phyloP scores from a whole-genome alignment of 1,140 invertebrate genomes.

The Campoletis sonorensis region DNA sequence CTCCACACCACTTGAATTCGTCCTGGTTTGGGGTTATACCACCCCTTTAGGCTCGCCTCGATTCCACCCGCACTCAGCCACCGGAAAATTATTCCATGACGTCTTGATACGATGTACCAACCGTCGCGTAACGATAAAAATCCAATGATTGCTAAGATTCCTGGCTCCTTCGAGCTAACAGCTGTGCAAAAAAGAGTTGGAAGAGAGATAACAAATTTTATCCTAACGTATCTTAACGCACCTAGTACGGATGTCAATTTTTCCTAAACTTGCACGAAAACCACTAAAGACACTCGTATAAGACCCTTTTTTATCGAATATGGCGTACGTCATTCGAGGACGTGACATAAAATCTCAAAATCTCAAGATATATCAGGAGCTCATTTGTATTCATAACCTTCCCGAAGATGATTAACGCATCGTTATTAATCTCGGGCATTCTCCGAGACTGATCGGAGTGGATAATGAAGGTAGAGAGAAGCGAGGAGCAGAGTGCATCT shows the following conservation, averaged over 20 bases:
- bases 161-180: too few relatives aligned
- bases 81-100: slow-evolving; percentile 33
- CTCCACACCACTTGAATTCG: slow-evolving; percentile 40
- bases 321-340: too few relatives aligned
- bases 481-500: slow-evolving; percentile 14
- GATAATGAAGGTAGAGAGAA: not conserved
- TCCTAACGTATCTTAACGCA: not conserved
- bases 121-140: not conserved
- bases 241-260: not conserved
- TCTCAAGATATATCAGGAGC: not conserved
- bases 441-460: not conserved
- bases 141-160: not conserved
- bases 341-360: too few relatives aligned
- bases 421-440: not conserved
- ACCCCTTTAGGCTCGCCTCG: not conserved
- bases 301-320: too few relatives aligned
- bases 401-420: not conserved
- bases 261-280: too few relatives aligned
- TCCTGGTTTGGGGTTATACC: not conserved
- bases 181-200: too few relatives aligned
- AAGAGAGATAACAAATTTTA: not conserved
- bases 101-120: not conserved
- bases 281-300: too few relatives aligned
- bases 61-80: slow-evolving; percentile 3
- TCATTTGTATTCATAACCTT: not conserved